Evolutionary conservation across 2,888 invertebrate species (phyloP).

Genomic region (Drosophila mercatorum): DNA sequence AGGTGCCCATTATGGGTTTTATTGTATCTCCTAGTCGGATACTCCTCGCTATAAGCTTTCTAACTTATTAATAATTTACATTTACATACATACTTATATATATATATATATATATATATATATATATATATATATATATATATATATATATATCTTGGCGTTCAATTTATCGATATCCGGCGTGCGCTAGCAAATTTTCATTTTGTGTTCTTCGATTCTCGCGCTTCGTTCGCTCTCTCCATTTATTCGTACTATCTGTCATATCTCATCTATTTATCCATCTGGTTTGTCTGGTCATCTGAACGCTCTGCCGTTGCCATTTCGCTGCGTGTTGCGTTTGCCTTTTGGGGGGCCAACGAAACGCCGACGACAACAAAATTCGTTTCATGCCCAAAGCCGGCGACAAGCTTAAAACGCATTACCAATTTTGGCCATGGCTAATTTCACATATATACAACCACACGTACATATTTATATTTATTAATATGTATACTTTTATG

Average conservation of each 20-base stretch:
- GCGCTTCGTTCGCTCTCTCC: not conserved
- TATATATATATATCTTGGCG: not conserved
- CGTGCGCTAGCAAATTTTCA: conserved; percentile 2
- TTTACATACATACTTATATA: not conserved
- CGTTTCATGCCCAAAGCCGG: conserved; percentile 69
- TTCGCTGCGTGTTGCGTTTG: conserved; percentile 46
- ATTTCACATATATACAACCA: conserved; percentile 52
- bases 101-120: not conserved
- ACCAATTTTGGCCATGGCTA: conserved; percentile 73
- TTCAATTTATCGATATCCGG: conserved; percentile 32
- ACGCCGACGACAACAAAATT: conserved; percentile 64
- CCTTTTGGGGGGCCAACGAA: conserved; percentile 56
- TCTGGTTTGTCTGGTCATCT: conserved; percentile 25
- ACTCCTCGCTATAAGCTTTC: not conserved
- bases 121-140: no score
- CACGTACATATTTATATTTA: no score
- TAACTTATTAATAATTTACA: not conserved
- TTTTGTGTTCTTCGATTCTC: not conserved
- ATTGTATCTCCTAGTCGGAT: not conserved
- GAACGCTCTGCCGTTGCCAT: conserved; percentile 28
- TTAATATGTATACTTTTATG: no score
- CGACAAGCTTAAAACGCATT: conserved; percentile 71
- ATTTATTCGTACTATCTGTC: conserved; percentile 7
- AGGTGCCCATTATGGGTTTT: not conserved
- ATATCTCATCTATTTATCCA: conserved; percentile 22